Base-by-base conservation (phyloP, 2,888 invertebrate genomes). In the Camptogramma bilineatum region DNA sequence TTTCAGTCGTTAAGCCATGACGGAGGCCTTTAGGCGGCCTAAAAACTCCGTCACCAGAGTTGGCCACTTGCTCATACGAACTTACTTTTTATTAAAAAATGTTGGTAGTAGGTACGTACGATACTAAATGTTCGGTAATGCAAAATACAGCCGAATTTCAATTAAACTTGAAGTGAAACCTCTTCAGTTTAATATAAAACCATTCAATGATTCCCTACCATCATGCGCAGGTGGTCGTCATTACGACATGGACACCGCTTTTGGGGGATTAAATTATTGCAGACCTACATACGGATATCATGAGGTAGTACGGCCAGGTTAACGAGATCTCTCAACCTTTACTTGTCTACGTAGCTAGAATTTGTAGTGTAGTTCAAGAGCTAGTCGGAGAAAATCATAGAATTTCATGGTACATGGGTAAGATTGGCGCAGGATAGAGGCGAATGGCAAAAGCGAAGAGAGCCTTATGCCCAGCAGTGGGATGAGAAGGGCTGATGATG, bases 261-360 rank as follows among this genome's bases (percentile, higher is more conserved):
- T 65, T 62, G 72, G 71, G 48, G 31, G 51, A 60, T 66, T 72
- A 72, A 66, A 72, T 69, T 70, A 64, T 64, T 52, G 63, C 31
- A 52, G 53, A n/a, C 58, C 24, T 56, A 64, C 58, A 51, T 39
- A 56, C 48, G 46, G 56, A 63, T 61, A 58, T 69, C 59, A 65
- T 60, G 53, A 52, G 59, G 53, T 55, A 50, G 39, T 52, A 55
- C 50, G 44, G 53, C 75, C 75, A 75, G 57, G 71, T 66, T 69
- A 59, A 46, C n/a, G 51, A 57, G 72, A 64, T 16, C 72, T 72
- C 24, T 68, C 60, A 52, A 58, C 61, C 52, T 61, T 59, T 53
- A 39, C 46, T 47, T 34, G 56, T 42, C 39, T 39, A 39, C 57
- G 50, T 34, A 46, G 52, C 52, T 52, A 59, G 52, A 46, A 46